A percentile compares a stretch with the other conserved stretches of the same genome.
Evolutionary conservation across 2,113 vertebrate species (phyloP).

Genomic region (Phylloscopus trochiloides): DNA sequence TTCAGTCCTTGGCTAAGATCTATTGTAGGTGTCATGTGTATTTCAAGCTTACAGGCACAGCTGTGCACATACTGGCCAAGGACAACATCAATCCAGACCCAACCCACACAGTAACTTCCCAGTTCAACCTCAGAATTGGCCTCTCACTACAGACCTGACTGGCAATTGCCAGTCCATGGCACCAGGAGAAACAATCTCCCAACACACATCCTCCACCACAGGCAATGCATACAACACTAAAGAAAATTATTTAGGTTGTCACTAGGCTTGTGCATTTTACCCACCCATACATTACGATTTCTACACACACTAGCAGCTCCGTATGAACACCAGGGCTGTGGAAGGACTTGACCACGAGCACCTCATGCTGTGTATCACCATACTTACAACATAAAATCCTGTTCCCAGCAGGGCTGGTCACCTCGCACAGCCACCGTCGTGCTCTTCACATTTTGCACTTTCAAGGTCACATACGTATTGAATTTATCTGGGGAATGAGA

Average conservation of each 20-base stretch:
- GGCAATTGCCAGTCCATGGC: accelerated
- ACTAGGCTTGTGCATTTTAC: not conserved
- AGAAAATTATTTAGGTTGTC: not conserved
- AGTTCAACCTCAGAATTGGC: not conserved
- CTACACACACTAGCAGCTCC: not conserved
- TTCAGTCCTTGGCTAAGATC: not conserved
- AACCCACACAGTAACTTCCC: not conserved
- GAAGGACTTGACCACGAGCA: not conserved
- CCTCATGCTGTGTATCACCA: accelerated
- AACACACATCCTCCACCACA: not conserved
- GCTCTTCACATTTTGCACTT: constrained; percentile 98
- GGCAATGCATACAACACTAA: accelerated
- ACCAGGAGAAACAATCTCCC: not conserved
- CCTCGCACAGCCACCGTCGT: constrained; percentile 90
- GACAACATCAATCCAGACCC: not conserved
- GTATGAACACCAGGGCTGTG: accelerated
- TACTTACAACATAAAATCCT: constrained; percentile 99
- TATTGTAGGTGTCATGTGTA: no score
- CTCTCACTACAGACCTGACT: not conserved
- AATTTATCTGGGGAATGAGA: constrained; percentile 84
- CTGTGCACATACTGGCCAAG: not conserved
- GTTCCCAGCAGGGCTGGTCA: constrained; percentile 92
- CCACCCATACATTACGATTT: not conserved
- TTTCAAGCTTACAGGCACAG: not conserved
- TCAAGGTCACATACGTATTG: constrained; percentile 92